Evolutionary conservation across 1,140 invertebrate species (phyloP), one percentile per base, ranked within the genome.

Genomic region (Pseudomyrmex concolor): DNA sequence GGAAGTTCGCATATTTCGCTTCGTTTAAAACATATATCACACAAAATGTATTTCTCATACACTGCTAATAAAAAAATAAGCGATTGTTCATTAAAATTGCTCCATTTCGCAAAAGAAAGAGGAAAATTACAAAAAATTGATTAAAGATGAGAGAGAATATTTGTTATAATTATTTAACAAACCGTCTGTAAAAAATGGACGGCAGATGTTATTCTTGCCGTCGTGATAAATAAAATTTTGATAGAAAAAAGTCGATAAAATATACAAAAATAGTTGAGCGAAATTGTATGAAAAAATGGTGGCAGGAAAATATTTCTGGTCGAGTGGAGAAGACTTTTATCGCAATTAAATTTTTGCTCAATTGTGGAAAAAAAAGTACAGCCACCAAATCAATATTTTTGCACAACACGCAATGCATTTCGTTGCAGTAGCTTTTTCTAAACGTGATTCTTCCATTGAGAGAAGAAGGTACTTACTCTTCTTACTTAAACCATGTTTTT

Each of bases 401-500:
- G 10, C 48, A 45, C 22, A 17, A 48, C 10, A 45, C 10, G 19
- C 15, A 55, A 34, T 51, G 57, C 10, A 59, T 19, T 60, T 19
- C 9, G 13, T 70, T 45, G 15, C 51, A 34, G 17, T 45, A 45
- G 43, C 17, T 68, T n/a, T 55, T 45, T 43, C 0, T 8, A 1
- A 13, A 7, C 19, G 9, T 7, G 45, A 25, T 71, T 59, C 34
- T 43, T n/a, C 5, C 17, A 13, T 43, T 17, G 8, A 19, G 34
- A 19, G 2, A 10, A 60, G 57, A 8, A 55, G 12, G 7, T 59
- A 51, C 15, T 0, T 34, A 7, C 34, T 48, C 8, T 17, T 54
- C 0, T 80, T 80, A 60, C 70, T 57, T 78, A 15, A 9, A 78
- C 51, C 12, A 59, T 70, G 66, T 78, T 78, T 68, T 59, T 68